Conservation (phyloP, 2,888 invertebrate genomes). For the Hirtodrosophila confusa region DNA sequence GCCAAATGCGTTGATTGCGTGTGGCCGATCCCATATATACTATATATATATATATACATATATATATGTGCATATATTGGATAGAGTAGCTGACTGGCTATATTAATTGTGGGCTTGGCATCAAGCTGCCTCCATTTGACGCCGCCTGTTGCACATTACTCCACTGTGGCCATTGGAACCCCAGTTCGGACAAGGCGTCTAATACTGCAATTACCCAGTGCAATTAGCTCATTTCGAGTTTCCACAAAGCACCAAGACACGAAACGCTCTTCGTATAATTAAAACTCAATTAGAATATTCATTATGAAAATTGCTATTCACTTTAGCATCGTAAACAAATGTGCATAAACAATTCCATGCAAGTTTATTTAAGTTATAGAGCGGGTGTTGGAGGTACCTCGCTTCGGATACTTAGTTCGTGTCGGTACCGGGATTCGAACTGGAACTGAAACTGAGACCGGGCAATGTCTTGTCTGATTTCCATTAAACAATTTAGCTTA, state of each 20-base stretch:
- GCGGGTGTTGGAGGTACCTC: constrained; percentile 27
- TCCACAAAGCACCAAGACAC: constrained; percentile 44
- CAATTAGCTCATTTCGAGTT: constrained; percentile 71
- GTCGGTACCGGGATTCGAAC: background rate
- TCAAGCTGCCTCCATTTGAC: constrained; percentile 40
- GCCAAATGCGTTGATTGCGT: constrained; percentile 65
- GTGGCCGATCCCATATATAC: constrained; percentile 38
- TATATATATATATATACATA: background rate
- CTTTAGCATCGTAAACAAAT: constrained; percentile 49
- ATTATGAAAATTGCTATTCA: constrained; percentile 69
- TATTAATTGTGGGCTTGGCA: constrained; percentile 63
- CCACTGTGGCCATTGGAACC: constrained; percentile 1
- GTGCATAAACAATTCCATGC: constrained; percentile 54
- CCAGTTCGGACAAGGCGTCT: constrained; percentile 60
- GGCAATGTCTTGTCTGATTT: constrained; percentile 24
- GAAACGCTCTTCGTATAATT: constrained; percentile 64
- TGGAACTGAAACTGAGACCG: constrained; percentile 10
- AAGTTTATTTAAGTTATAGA: constrained; percentile 54
- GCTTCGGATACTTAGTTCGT: constrained; percentile 10
- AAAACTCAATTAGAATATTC: constrained; percentile 76
- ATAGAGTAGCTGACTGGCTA: constrained; percentile 22
- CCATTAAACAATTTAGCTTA: constrained; percentile 31
- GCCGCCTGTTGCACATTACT: constrained; percentile 42
- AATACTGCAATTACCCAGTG: constrained; percentile 72
- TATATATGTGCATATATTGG: constrained; percentile 2